Evolutionary conservation across 2,797 vertebrate species (phyloP), one percentile per base, ranked within the genome.

Genomic region (Antrozous pallidus): DNA sequence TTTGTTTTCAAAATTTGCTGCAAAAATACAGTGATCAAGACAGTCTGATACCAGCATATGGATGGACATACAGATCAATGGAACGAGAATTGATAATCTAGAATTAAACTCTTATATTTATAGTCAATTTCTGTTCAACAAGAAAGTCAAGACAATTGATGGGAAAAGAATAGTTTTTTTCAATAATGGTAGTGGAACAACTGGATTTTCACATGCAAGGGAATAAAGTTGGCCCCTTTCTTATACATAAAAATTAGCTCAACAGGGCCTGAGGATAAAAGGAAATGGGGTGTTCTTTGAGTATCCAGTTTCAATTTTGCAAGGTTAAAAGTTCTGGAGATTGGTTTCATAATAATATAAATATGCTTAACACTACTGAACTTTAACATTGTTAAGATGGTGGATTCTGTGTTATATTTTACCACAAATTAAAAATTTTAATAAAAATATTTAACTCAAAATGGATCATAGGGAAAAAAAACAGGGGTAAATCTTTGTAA

Each of bases 361-460:
- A 69, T 74, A 33, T 61, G 45, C 33, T 89, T 89, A 65, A 85
- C 40, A 67, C 33, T 79, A 67, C 56, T 61, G 40, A 78, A 33
- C n/a, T 92, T 88, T 47, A 51, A 91, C 63, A 78, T 8, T 38
- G 51, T 38, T 71, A 83, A 63, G 78, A 71, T 65, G 38, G n/a
- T 73, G 77, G 70, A 56, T 84, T 92, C 83, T 78, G 87, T 75
- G 71, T 70, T 40, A 71, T 65, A 79, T 92, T 63, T 88, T 88
- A 54, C 56, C 67, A 73, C 20, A 92, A 77, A 54, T 71, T 69
- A 86, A 87, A 54, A 18, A 42, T 71, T 56, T 51, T 9, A 80
- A 65, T 45, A 91, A 91, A 90, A 56, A 77, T 26, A 24, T 42
- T 67, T 92, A 95, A 70, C 33, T 89, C 45, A 71, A 81, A 83